Base-by-base conservation (phyloP, 2,888 invertebrate species). In the Anoncus sp. region DNA sequence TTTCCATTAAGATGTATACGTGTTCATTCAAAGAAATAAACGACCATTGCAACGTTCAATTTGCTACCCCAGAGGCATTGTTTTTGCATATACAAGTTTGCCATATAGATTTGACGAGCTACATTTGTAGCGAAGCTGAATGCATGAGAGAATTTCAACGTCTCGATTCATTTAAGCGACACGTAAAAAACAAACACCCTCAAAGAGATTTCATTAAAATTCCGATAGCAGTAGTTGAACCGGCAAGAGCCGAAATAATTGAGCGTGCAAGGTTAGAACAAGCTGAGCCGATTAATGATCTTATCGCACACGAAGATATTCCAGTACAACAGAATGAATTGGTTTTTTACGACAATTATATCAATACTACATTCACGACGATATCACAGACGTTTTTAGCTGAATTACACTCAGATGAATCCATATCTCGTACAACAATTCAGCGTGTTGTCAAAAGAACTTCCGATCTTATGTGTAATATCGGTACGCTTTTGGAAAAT, bases 371-470 rank as follows among this genome's bases (percentile, higher is more conserved):
- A 9, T 51, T 51, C 18, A 3, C 12, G 14, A 51, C 4, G n/a
- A 14, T 51, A 7, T 51, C 51, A 24, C 51, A 51, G 14, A 51
- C 22, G 2, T 51, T 22, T 14, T 51, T 51, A 5, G 22, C 51
- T 1, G 14, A 65, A 66, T 27, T 59, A 38, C 66, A 73, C 31
- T 53, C 24, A 59, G 60, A 66, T 22, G 20, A 66, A 57, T 59
- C 20, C 6, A 47, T 74, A 31, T 47, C 51, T 27, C 59, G 57
- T 66, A 66, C 66, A 14, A 31, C 57, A 18, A 57, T 74, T 20
- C 73, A 74, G 38, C 16, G 51, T n/a, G 59, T 66, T 66, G 45
- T 66, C 22, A 74, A 53, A 73, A 31, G n/a, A 49, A 65, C 73
- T 55, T 63, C 65, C 7, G 55, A 31, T 0, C 40, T 73, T 20